Percentiles rank a stretch among this genome's conserved stretches.
phyloP scores from a whole-genome alignment of 2,113 vertebrate species.

The Sciurus niger region DNA sequence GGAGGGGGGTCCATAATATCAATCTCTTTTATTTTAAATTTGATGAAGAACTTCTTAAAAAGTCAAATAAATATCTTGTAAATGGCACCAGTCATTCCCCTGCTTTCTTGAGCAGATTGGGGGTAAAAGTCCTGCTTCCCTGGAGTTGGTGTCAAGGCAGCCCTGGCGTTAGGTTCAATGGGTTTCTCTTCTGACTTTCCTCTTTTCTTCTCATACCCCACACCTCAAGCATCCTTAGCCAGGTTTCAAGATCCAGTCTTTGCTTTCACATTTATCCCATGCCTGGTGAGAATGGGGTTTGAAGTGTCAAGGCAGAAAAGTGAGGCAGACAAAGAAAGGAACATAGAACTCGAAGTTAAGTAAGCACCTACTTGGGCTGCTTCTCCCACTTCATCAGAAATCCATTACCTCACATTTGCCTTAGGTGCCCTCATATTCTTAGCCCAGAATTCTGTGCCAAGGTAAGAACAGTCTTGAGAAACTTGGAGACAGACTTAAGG shows the following conservation, averaged over 20 bases:
- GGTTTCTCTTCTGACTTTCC: neutral
- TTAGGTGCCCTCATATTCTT: neutral
- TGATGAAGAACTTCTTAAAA: neutral
- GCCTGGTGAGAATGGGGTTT: neutral
- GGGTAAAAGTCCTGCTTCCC: neutral
- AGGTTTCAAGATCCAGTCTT: neutral
- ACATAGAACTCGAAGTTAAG: neutral
- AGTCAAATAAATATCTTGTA: neutral
- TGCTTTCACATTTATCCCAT: neutral
- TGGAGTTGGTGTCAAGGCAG: neutral
- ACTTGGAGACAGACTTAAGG: neutral
- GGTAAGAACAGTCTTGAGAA: neutral
- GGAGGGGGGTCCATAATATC: neutral
- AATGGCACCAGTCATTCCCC: neutral
- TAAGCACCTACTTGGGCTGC: neutral
- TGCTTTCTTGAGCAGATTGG: neutral
- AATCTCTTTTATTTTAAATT: neutral
- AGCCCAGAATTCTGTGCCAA: neutral
- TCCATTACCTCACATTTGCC: neutral
- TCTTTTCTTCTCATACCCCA: neutral
- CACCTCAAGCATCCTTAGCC: neutral
- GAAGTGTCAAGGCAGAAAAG: neutral
- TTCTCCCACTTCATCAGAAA: slow-evolving; percentile 35
- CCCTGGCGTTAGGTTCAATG: fast-evolving
- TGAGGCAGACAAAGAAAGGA: neutral